Percentiles rank a stretch among this genome's conserved stretches.
Conservation (phyloP, 1,140 invertebrate genomes). For the Spodoptera frugiperda region DNA sequence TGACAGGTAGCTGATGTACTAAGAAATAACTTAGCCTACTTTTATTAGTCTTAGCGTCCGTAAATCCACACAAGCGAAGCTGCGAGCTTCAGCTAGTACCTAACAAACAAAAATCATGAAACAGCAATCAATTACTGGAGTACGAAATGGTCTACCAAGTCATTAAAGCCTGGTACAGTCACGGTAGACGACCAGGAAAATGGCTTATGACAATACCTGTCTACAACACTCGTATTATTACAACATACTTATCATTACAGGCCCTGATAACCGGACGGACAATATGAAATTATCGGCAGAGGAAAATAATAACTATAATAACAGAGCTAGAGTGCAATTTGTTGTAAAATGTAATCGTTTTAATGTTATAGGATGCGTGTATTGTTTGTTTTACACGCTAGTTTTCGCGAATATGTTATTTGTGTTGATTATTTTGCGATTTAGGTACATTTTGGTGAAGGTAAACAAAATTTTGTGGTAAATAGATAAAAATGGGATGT, state of each 20-base stretch:
- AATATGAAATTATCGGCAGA: constrained; percentile 7
- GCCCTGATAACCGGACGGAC: constrained; percentile 4
- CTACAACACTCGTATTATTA: neutral
- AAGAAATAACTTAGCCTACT: no score
- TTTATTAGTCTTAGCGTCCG: no score
- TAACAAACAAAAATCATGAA: neutral
- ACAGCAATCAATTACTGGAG: neutral
- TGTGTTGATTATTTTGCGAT: no score
- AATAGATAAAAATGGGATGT: no score
- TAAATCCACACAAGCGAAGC: no score
- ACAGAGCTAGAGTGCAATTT: neutral
- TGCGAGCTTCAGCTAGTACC: no score
- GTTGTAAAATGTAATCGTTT: neutral
- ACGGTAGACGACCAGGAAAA: constrained; percentile 18
- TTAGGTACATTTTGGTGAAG: no score
- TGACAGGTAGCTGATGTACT: no score
- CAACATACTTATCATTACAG: neutral
- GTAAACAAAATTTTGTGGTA: no score
- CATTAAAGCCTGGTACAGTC: constrained; percentile 1
- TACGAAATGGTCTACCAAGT: neutral
- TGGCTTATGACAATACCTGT: neutral
- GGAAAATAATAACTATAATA: neutral
- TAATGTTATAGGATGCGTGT: neutral
- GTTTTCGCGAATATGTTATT: neutral
- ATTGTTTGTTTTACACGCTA: neutral